These are phyloP conservation scores for Gila robusta DNA, from an alignment of 2,797 vertebrate genomes.

Conservation along the genomic window DNA sequence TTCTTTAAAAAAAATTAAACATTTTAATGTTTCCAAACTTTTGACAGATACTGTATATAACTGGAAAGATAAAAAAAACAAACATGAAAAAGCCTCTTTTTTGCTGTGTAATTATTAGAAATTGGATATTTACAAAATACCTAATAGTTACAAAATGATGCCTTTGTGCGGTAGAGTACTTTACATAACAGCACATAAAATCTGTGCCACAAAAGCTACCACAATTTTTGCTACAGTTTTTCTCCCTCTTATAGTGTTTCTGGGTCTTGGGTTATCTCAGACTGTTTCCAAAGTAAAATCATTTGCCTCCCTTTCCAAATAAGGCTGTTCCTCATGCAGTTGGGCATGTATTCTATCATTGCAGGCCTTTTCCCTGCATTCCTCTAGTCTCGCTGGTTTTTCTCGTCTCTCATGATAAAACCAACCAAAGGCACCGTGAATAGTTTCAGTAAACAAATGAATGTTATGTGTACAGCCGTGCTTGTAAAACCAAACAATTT, in stretches of 20 bases:
- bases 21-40: not conserved
- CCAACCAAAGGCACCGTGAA: not conserved
- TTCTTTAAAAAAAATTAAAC: no score
- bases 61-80: not conserved
- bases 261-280: not conserved
- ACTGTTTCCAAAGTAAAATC: not conserved
- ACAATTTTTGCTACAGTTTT: not conserved
- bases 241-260: not conserved
- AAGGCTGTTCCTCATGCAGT: conserved; percentile 17
- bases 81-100: not conserved
- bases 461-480: not conserved
- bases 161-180: not conserved
- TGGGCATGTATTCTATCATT: conserved; percentile 26
- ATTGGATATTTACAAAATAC: not conserved
- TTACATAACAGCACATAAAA: not conserved
- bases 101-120: not conserved
- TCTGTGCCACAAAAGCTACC: not conserved
- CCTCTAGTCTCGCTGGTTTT: conserved; percentile 9
- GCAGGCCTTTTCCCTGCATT: conserved; percentile 21
- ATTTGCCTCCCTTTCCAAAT: conserved; percentile 39
- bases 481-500: conserved; percentile 10
- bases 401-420: conserved; percentile 28
- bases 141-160: not conserved
- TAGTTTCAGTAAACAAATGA: conserved; percentile 26
- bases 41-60: not conserved